Conservation (phyloP, 2,797 vertebrate genomes). For the Argyrosomus regius region DNA sequence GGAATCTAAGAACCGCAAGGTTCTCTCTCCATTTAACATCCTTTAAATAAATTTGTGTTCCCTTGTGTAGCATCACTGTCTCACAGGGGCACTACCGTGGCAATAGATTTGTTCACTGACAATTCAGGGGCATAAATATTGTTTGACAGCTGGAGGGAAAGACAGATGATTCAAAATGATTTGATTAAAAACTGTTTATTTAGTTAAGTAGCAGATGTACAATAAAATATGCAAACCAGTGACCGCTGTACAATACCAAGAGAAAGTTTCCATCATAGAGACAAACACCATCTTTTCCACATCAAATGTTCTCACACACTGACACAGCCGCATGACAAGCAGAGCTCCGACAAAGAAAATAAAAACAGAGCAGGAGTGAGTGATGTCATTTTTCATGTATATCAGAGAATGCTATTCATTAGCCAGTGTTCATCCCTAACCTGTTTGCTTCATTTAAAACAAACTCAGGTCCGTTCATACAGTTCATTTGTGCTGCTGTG, state of each 20-base stretch:
- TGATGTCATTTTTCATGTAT: slow-evolving; percentile 36
- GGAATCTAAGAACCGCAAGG: not conserved
- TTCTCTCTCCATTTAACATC: not conserved
- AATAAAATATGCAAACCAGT: slow-evolving; percentile 24
- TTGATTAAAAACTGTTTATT: slow-evolving; percentile 30
- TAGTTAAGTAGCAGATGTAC: slow-evolving; percentile 8
- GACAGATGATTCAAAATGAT: not conserved
- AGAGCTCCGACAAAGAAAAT: slow-evolving; percentile 6
- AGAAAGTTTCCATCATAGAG: slow-evolving; percentile 43
- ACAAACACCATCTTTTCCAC: slow-evolving; percentile 35
- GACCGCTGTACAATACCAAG: not conserved
- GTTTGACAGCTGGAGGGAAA: slow-evolving; percentile 27
- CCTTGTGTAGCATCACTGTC: not conserved
- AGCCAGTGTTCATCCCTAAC: not conserved
- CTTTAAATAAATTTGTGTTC: not conserved
- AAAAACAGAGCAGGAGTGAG: slow-evolving; percentile 27
- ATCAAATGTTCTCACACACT: slow-evolving; percentile 13
- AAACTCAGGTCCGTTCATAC: not conserved
- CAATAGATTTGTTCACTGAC: not conserved
- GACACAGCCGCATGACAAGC: slow-evolving; percentile 9
- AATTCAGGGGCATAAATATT: not conserved
- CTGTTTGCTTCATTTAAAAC: not conserved
- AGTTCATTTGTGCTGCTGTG: too few relatives aligned
- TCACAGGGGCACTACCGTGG: not conserved
- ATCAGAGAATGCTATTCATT: slow-evolving; percentile 37